A percentile compares a stretch with the other conserved stretches of the same genome.
phyloP scores from a whole-genome alignment of 2,888 invertebrate genomes.

The Galerucella pusilla region DNA sequence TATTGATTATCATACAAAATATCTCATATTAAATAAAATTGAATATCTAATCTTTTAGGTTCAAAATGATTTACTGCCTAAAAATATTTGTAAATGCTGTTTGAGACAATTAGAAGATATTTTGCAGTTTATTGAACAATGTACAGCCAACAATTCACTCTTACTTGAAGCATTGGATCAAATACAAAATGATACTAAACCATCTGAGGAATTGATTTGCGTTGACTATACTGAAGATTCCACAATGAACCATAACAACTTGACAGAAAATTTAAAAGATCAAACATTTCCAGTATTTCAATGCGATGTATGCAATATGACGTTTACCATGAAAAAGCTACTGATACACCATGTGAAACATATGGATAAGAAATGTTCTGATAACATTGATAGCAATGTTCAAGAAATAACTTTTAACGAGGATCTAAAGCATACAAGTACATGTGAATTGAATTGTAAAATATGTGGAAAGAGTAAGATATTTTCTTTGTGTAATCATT shows the following conservation, averaged over 20 bases:
- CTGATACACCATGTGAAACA: constrained; percentile 34
- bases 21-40: background rate
- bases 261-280: background rate
- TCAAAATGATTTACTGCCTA: constrained; percentile 31
- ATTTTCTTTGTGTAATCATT: background rate
- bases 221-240: constrained; percentile 5
- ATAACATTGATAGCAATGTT: constrained; percentile 7
- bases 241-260: background rate
- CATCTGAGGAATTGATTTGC: background rate
- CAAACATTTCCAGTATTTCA: constrained; percentile 21
- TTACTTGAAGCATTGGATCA: constrained; percentile 22
- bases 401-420: constrained; percentile 1
- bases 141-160: constrained; percentile 32
- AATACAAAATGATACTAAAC: constrained; percentile 15
- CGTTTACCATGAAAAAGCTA: constrained; percentile 28
- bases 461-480: constrained; percentile 28
- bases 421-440: constrained; percentile 7
- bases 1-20: too few species aligned
- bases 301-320: constrained; percentile 36
- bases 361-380: background rate
- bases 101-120: constrained; percentile 31
- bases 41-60: constrained; percentile 26
- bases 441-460: constrained; percentile 29
- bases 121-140: constrained; percentile 39
- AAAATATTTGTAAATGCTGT: constrained; percentile 41